Evolutionary conservation across 2,113 vertebrate species (phyloP).

Genomic region (Rhea americana): DNA sequence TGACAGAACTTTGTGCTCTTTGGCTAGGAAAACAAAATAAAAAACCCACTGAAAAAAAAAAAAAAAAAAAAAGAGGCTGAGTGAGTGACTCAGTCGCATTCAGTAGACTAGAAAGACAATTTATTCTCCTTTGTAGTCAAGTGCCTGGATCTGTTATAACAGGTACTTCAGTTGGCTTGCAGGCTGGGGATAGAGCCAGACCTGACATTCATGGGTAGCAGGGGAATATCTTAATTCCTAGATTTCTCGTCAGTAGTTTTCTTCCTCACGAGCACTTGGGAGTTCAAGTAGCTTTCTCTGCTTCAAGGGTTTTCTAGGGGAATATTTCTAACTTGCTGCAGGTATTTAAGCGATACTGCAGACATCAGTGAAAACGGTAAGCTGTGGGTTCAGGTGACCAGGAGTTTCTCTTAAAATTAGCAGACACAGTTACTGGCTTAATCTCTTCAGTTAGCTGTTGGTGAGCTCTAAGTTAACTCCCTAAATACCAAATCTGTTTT

Average conservation of each 20-base stretch:
- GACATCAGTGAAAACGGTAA: not conserved
- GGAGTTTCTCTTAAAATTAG: not conserved
- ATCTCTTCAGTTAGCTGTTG: not conserved
- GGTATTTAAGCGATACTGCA: not conserved
- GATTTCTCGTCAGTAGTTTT: not conserved
- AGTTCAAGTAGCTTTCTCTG: not conserved
- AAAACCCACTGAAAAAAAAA: not conserved
- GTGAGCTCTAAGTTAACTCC: not conserved
- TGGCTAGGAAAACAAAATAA: not conserved
- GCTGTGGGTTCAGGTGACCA: not conserved
- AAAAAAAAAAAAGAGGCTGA: not conserved
- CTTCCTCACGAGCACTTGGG: not conserved
- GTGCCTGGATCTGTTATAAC: not conserved
- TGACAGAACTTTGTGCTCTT: constrained; percentile 5
- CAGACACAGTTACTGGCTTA: not conserved
- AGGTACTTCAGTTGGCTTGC: not conserved
- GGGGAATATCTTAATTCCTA: not conserved
- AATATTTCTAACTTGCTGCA: not conserved
- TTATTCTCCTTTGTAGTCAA: not conserved
- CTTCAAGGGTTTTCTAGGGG: not conserved
- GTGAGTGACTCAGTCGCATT: not conserved
- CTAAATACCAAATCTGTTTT: not conserved
- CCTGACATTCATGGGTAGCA: not conserved
- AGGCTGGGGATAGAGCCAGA: not conserved
- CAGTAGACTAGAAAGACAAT: not conserved